Base-by-base conservation (phyloP, 2,113 vertebrate species). In the Gymnorhina tibicen region DNA sequence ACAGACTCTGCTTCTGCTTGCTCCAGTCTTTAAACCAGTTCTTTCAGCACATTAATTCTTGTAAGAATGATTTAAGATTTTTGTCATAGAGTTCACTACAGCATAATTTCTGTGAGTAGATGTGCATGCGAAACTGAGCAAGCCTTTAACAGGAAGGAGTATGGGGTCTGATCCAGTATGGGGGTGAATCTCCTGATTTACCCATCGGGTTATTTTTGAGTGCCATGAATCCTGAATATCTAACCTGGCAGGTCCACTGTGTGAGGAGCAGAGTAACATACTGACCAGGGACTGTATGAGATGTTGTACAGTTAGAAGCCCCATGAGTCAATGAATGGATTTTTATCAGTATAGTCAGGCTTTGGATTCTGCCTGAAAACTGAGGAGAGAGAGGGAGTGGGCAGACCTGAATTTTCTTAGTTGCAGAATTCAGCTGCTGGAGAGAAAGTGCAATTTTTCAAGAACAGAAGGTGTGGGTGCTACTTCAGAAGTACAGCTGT, bases 401-500 rank as follows among this genome's bases (percentile, higher is more conserved):
- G 75, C 9, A 91, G 78, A 87, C 19, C 64, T 28, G 10, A 91
- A 87, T 93, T 78, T 72, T 93, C 22, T 44, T 53, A 5, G 58
- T 89, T 79, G 49, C 49, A 93, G 60, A 87, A 93, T 91, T 89
- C 77, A 89, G 64, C 66, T 89, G 13, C 66, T 85, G 70, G 23
- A 84, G 83, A 87, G 77, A 89, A 83, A 94, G 46, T 60, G 41
- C 11, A 49, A 26, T 80, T 87, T 96, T 89, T 92, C 60, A 46
- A 64, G 91, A 87, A 67, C 87, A 95, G 78, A 93, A 89, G 41
- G 63, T 94, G 59, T 77, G 87, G 67, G 63, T 67, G 50, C 78
- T 93, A 42, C 50, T 91, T 95, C 79, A 90, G 85, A 88, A 73
- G 44, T 81, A 47, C 59, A 78, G 76, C 55, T 91, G 82, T 84